Conservation (phyloP, 23 tunicate genomes). For the Diplosoma virens region DNA sequence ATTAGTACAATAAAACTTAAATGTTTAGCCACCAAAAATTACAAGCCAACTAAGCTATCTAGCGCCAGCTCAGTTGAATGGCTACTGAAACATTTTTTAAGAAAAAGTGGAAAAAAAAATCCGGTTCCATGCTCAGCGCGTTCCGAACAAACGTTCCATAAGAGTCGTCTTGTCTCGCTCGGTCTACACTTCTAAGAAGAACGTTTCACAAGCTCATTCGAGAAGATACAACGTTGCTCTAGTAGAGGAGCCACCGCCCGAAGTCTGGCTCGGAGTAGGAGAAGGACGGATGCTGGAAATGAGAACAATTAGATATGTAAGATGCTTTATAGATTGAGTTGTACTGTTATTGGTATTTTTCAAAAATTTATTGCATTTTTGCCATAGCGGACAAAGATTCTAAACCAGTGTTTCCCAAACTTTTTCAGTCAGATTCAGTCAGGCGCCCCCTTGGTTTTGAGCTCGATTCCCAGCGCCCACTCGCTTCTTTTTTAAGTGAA, state of each 20-base stretch:
- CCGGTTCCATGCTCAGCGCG: conserved; percentile 18
- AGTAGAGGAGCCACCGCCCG: conserved; percentile 21
- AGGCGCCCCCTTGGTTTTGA: too few relatives aligned
- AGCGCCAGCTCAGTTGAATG: neutral
- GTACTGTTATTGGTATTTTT: too few relatives aligned
- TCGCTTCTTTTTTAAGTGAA: too few relatives aligned
- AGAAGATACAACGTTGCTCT: conserved; percentile 24
- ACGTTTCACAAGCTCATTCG: neutral
- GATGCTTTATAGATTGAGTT: too few relatives aligned
- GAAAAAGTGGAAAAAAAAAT: conserved; percentile 9
- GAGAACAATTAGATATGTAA: conserved; percentile 1
- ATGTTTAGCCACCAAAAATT: too few relatives aligned
- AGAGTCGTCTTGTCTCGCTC: conserved; percentile 6
- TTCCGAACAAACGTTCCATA: neutral
- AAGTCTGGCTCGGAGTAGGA: conserved; percentile 6
- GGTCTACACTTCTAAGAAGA: conserved; percentile 17
- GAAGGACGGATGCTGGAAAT: conserved; percentile 3
- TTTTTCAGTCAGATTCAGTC: too few relatives aligned
- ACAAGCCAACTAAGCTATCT: too few relatives aligned
- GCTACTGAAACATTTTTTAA: neutral
- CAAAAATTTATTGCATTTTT: too few relatives aligned
- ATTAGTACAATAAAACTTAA: too few relatives aligned
- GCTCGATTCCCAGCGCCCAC: too few relatives aligned
- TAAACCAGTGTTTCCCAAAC: too few relatives aligned
- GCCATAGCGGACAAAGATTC: too few relatives aligned